phyloP scores from a whole-genome alignment of 2,888 invertebrate genomes.

The Drosophila nr. perissopoda region DNA sequence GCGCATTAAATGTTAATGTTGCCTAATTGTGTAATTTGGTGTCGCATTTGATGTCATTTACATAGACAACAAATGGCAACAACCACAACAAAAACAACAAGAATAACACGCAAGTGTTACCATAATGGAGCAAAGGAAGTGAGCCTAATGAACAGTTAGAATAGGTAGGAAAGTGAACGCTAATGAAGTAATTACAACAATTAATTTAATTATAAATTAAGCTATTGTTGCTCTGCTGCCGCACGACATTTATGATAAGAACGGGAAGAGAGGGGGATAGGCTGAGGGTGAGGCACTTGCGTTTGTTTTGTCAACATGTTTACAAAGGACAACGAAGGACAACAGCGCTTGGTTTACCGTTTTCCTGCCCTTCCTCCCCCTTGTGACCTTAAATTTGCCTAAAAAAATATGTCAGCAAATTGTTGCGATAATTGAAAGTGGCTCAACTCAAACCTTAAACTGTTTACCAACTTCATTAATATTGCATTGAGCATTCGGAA shows the following conservation, averaged over 20 bases:
- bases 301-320: constrained; percentile 70
- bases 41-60: constrained; percentile 70
- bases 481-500: constrained; percentile 14
- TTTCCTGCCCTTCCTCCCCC: not conserved
- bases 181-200: constrained; percentile 84
- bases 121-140: constrained; percentile 21
- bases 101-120: constrained; percentile 40
- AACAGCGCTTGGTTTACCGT: constrained; percentile 3
- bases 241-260: constrained; percentile 58
- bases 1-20: constrained; percentile 82
- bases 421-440: constrained; percentile 42
- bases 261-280: not conserved
- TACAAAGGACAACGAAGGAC: constrained; percentile 73
- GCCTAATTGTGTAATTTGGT: constrained; percentile 83
- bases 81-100: constrained; percentile 30
- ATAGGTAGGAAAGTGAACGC: constrained; percentile 48
- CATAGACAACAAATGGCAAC: constrained; percentile 57
- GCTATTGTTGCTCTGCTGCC: constrained; percentile 58
- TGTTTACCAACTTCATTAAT: constrained; percentile 42
- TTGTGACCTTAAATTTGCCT: constrained; percentile 36
- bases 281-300: not conserved
- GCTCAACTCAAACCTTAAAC: constrained; percentile 14
- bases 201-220: constrained; percentile 84
- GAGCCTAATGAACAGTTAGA: constrained; percentile 64
- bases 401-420: constrained; percentile 31